Evolutionary conservation across 2,113 vertebrate genomes (phyloP).

Genomic region (Peromyscus maniculatus): DNA sequence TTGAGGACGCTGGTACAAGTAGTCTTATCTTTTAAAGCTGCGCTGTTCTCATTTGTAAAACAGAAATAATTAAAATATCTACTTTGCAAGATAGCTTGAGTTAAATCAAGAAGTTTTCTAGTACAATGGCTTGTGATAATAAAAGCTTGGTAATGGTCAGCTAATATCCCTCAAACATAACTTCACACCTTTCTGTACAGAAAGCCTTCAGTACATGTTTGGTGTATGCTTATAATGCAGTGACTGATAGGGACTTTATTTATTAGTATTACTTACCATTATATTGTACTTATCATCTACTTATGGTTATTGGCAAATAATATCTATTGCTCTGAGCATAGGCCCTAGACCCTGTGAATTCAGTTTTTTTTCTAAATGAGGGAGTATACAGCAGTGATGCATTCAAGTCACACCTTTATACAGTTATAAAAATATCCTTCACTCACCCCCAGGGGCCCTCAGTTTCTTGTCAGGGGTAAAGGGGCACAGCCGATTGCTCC

Average conservation of each 20-base stretch:
- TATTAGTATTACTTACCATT: not conserved
- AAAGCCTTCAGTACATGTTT: not conserved
- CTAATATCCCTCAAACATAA: not conserved
- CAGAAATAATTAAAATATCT: slow-evolving; percentile 41
- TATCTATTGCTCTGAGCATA: not conserved
- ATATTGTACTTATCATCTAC: not conserved
- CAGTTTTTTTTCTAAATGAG: not conserved
- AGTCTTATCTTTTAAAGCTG: slow-evolving; percentile 17
- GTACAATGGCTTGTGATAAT: not conserved
- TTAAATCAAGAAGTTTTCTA: slow-evolving; percentile 42
- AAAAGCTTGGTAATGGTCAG: not conserved
- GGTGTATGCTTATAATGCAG: not conserved
- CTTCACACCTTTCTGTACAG: not conserved
- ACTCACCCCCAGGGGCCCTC: not conserved
- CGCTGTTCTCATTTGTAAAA: not conserved
- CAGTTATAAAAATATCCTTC: slow-evolving; percentile 13
- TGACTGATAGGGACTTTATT: not conserved
- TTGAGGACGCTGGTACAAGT: not conserved
- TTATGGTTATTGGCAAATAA: not conserved
- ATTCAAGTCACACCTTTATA: not conserved
- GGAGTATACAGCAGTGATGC: not conserved
- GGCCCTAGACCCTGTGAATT: not conserved
- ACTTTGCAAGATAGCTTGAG: slow-evolving; percentile 11
- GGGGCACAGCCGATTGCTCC: not conserved
- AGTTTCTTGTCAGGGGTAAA: not conserved